phyloP scores from a whole-genome alignment of 2,113 vertebrate genomes.

The Corythaixoides concolor region DNA sequence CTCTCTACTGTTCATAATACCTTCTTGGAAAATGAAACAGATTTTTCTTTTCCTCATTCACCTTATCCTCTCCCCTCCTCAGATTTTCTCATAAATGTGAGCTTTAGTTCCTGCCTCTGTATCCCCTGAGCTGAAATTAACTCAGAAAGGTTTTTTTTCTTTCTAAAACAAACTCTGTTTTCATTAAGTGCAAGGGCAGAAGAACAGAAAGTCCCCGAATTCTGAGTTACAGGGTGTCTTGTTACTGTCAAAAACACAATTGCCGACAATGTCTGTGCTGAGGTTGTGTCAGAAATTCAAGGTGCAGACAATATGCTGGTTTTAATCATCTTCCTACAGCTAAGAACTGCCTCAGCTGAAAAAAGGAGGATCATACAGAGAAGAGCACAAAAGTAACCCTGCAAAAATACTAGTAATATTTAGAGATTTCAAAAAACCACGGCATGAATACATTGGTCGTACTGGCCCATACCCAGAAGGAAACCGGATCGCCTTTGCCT shows the following conservation, averaged over 20 bases:
- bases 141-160: constrained; percentile 33
- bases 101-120: neutral
- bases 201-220: constrained; percentile 47
- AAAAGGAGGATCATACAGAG: neutral
- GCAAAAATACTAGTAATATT: neutral
- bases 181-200: constrained; percentile 62
- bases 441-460: neutral
- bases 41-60: neutral
- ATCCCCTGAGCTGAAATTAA: constrained; percentile 56
- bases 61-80: neutral
- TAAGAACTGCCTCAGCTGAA: neutral
- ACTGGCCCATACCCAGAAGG: neutral
- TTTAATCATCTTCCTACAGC: constrained; percentile 38
- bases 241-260: constrained; percentile 64
- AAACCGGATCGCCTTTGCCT: neutral
- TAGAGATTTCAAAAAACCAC: neutral
- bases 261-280: neutral
- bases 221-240: constrained; percentile 27
- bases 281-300: constrained; percentile 46
- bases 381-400: neutral
- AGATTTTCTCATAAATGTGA: neutral
- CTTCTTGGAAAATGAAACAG: constrained; percentile 47
- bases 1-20: constrained; percentile 11
- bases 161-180: constrained; percentile 65
- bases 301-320: constrained; percentile 50